These are phyloP conservation scores for Nothocercus nigrocapillus DNA, from an alignment of 2,113 vertebrate species.

Conservation along the genomic window DNA sequence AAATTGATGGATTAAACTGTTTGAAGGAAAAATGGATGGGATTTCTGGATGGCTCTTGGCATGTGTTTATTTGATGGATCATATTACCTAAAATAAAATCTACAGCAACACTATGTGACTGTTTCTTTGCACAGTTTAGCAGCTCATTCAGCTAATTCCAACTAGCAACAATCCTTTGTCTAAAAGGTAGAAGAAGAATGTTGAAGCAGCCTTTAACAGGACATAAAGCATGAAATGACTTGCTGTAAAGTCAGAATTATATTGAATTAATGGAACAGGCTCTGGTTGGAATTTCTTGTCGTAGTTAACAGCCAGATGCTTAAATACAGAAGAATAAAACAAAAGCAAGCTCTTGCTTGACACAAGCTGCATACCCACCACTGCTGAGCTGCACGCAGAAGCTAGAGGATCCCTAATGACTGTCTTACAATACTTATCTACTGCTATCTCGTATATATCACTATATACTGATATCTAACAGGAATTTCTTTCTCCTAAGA, in stretches of 20 bases:
- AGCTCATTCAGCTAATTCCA: not conserved
- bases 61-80: not conserved
- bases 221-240: not conserved
- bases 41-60: not conserved
- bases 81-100: constrained; percentile 45
- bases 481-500: not conserved
- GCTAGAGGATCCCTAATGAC: not conserved
- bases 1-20: not conserved
- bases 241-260: not conserved
- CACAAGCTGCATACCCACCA: not conserved
- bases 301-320: no score
- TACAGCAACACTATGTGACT: not conserved
- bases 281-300: not conserved
- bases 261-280: not conserved
- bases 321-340: no score
- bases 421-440: not conserved
- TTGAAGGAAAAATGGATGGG: not conserved
- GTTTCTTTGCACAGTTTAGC: not conserved
- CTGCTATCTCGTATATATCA: no score
- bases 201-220: not conserved
- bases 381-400: not conserved
- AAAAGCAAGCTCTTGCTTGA: not conserved
- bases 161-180: not conserved
- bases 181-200: not conserved
- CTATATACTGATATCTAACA: no score